These are phyloP conservation scores for Apteryx owenii DNA, from an alignment of 2,113 vertebrate species.

Conservation along the genomic window DNA sequence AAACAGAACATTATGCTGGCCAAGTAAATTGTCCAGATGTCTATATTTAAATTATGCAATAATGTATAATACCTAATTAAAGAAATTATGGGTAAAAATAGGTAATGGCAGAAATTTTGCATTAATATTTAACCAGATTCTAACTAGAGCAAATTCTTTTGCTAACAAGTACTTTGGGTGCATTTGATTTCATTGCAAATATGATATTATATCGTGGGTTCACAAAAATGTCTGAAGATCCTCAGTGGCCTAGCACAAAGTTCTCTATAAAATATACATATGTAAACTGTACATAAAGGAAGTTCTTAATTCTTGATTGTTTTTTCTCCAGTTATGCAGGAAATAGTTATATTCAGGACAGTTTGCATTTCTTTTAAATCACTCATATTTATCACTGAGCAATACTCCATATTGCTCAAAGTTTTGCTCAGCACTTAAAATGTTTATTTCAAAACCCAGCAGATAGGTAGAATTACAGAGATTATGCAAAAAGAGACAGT, in stretches of 20 bases:
- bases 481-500: neutral
- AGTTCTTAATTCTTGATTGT: neutral
- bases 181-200: conserved; percentile 52
- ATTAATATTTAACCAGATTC: conserved; percentile 74
- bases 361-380: neutral
- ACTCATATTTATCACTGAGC: neutral
- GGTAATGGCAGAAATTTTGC: conserved; percentile 53
- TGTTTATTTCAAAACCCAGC: neutral
- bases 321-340: neutral
- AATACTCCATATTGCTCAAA: neutral
- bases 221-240: conserved; percentile 8
- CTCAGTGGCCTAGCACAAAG: neutral
- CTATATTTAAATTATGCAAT: conserved; percentile 67
- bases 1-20: conserved; percentile 25
- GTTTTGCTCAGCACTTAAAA: neutral
- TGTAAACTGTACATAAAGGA: neutral
- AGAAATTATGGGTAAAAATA: conserved; percentile 65
- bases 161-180: conserved; percentile 55
- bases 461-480: neutral
- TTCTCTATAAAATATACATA: neutral
- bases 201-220: neutral
- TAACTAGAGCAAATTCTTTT: conserved; percentile 35
- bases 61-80: conserved; percentile 48
- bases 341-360: neutral
- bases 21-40: conserved; percentile 67